Evolutionary conservation across 2,888 invertebrate species (phyloP), one percentile per base, ranked within the genome.

Genomic region (Deilephila porcellus): DNA sequence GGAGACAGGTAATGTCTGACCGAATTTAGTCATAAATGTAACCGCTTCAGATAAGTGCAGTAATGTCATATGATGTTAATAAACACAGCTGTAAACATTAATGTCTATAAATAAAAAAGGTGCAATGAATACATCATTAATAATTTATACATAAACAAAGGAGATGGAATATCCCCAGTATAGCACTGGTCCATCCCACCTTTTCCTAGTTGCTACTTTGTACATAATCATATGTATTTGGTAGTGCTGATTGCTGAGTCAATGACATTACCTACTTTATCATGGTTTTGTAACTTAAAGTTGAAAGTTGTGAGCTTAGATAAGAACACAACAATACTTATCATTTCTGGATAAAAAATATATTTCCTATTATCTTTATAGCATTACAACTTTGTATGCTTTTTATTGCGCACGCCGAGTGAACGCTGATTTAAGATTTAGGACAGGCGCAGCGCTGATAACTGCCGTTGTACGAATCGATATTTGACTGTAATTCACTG

Each of bases 131-230:
- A 67, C 67, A 20, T 52, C 6, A 45, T 62, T 70, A 72, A 62
- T 74, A 45, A 53, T 45, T 25, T 71, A 73, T 73, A 73, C 32
- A 56, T 59, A 73, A 72, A 70, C 45, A 67, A 60, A 60, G 63
- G 80, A 79, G 82, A 82, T 83, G 84, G 86, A 86, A 87, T 85
- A 85, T 84, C 84, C 85, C 86, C 82, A 76, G 62, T 74, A 78
- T 76, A 72, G 78, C 81, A 77, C 79, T 81, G 85, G 82, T 86
- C 85, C 85, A 72, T 64, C 59, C 52, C 67, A 52, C 45, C 17
- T 67, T 67, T 67, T 67, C 17, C 67, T 52, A 67, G 45, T 25
- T 45, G 14, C 14, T 45, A 45, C 45, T 45, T 45, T 45, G 11
- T 45, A 45, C 45, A 11, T 45, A 45, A 45, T 45, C 45, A 45